Percentiles rank a stretch among this genome's conserved stretches.
Evolutionary conservation across 2,797 vertebrate species (phyloP).

Genomic region (Philypnodon macrostomus): DNA sequence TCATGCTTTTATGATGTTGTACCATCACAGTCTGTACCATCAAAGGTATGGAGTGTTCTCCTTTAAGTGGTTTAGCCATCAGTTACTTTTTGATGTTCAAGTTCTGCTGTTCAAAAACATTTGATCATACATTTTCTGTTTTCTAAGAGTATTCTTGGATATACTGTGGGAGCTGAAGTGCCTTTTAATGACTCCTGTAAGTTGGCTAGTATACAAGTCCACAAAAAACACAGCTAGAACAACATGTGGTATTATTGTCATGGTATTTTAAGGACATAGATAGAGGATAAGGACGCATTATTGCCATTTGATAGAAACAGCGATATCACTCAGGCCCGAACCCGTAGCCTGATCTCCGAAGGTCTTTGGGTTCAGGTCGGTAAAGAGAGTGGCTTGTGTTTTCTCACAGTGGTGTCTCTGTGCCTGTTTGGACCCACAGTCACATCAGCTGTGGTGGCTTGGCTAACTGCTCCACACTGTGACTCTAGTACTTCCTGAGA

Average conservation of each 20-base stretch:
- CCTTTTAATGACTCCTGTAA: constrained; percentile 2
- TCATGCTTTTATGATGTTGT: constrained; percentile 38
- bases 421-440: constrained; percentile 48
- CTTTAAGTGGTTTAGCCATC: constrained; percentile 49
- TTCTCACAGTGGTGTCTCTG: constrained; percentile 58
- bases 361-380: constrained; percentile 47
- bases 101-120: too few species aligned
- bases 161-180: neutral
- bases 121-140: too few species aligned
- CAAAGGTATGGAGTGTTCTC: constrained; percentile 49
- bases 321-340: neutral
- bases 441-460: constrained; percentile 23
- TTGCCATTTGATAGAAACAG: neutral
- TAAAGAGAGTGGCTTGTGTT: constrained; percentile 55
- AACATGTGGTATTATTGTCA: too few species aligned
- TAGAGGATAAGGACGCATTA: too few species aligned
- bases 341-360: neutral
- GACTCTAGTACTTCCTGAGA: constrained; percentile 44
- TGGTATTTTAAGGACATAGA: too few species aligned
- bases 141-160: too few species aligned
- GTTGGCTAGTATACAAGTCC: neutral
- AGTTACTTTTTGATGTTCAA: too few species aligned
- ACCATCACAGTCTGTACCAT: constrained; percentile 40
- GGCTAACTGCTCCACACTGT: constrained; percentile 33
- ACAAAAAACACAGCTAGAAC: neutral